Evolutionary conservation across 2,888 invertebrate genomes (phyloP), one percentile per base, ranked within the genome.

Genomic region (Scaptomyza parva): DNA sequence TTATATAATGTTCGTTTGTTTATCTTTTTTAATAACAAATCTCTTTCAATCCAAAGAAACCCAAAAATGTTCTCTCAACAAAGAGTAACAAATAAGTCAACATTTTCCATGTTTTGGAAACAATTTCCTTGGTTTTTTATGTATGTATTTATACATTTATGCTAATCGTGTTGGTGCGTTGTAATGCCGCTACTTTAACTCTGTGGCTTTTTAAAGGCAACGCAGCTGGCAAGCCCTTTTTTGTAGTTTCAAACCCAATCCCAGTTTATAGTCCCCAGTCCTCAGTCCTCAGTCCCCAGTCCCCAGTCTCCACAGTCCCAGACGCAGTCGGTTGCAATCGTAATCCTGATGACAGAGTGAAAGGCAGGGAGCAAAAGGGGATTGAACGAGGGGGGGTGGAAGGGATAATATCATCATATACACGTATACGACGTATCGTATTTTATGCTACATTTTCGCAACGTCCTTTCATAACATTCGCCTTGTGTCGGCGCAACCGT

Each of bases 141-240:
- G 47, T 83, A 84, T 84, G 84, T 84, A 88, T 84, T 84, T 84
- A 84, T 88, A 84, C 84, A 84, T 88, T 84, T 84, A 84, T 84
- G 84, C 81, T 88, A 84, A 84, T 84, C 87, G 65, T 54, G 67
- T 48, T 82, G 79, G 76, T 86, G 87, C 85, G 88, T 83, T 72
- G 87, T 88, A 83, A 83, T 88, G 86, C 88, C 86, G 88, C 87
- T 86, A 88, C 86, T 88, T 84, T 88, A 84, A 88, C 84, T 83
- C 68, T 70, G 73, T 83, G 86, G 84, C 76, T 79, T 67, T 82
- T 88, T 88, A 88, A 82, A 88, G 62, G 66, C 72, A 63, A 70
- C 66, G 78, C 80, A 84, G 85, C 73, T 84, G 81, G 67, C 64
- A 84, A 66, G 65, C 73, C 73, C 77, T 76, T 74, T 66, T 73